A percentile compares a stretch with the other conserved stretches of the same genome.
These are phyloP conservation scores for Pycnonotus jocosus DNA, from an alignment of 2,113 vertebrate genomes.

Conservation along the genomic window DNA sequence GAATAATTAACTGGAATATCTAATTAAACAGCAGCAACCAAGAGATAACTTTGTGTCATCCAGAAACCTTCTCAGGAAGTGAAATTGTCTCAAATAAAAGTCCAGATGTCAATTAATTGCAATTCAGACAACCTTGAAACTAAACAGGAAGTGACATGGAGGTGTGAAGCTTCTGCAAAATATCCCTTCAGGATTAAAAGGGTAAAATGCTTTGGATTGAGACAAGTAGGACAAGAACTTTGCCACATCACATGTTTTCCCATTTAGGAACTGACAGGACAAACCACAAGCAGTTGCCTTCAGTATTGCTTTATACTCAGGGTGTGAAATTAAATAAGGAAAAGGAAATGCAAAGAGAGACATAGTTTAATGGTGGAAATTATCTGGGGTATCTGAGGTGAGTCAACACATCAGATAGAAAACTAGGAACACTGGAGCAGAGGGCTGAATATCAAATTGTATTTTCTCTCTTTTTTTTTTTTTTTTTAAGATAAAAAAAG, in stretches of 20 bases:
- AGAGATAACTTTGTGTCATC: slow-evolving; percentile 12
- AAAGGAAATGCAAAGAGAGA: not conserved
- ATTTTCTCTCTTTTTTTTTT: not conserved
- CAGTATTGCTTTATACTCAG: slow-evolving; percentile 36
- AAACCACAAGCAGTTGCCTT: slow-evolving; percentile 45
- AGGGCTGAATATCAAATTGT: not conserved
- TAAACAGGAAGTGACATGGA: slow-evolving; percentile 42
- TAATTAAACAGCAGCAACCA: slow-evolving; percentile 27
- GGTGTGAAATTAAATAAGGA: slow-evolving; percentile 8
- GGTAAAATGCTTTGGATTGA: not conserved
- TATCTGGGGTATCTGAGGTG: not conserved
- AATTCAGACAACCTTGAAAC: slow-evolving; percentile 32
- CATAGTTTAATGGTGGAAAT: not conserved
- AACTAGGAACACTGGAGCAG: not conserved
- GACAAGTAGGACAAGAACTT: slow-evolving; percentile 57
- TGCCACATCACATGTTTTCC: slow-evolving; percentile 44
- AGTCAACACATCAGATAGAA: not conserved
- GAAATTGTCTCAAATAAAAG: slow-evolving; percentile 35
- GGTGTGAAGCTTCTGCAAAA: slow-evolving; percentile 36
- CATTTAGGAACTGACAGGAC: slow-evolving; percentile 54
- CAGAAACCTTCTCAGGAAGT: slow-evolving; percentile 26
- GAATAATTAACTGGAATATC: slow-evolving; percentile 18
- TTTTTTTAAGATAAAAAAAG: not conserved
- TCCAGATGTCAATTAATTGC: slow-evolving; percentile 43
- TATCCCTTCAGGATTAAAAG: slow-evolving; percentile 40